Evolutionary conservation across 2,888 invertebrate genomes (phyloP).

Genomic region (Amiota communis): DNA sequence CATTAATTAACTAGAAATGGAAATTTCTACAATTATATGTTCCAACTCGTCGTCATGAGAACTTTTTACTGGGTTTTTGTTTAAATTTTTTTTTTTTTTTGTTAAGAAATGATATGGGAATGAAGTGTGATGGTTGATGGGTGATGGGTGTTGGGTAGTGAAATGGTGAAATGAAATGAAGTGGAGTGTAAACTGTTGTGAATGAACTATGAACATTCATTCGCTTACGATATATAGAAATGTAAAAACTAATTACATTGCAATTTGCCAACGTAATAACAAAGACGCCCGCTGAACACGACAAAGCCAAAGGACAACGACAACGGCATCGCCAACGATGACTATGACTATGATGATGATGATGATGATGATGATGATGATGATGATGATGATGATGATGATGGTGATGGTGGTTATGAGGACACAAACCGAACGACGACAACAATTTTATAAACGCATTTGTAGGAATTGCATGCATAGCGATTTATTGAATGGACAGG

Average conservation of each 20-base stretch:
- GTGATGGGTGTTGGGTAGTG: too few relatives aligned
- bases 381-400: slow-evolving; percentile 7
- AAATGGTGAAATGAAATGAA: background rate
- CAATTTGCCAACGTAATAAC: slow-evolving; percentile 56
- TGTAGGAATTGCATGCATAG: slow-evolving; percentile 61
- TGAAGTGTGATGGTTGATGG: too few relatives aligned
- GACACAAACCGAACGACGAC: background rate
- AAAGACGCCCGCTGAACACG: slow-evolving; percentile 20
- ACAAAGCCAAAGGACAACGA: background rate
- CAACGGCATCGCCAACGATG: background rate
- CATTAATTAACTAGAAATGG: slow-evolving; percentile 65
- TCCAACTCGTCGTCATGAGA: slow-evolving; percentile 32
- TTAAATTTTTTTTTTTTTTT: too few relatives aligned
- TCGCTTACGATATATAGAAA: slow-evolving; percentile 50
- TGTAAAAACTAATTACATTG: slow-evolving; percentile 68
- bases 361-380: too few relatives aligned
- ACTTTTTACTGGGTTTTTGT: too few relatives aligned
- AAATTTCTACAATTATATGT: slow-evolving; percentile 65
- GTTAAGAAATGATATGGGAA: slow-evolving; percentile 20
- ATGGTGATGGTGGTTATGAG: slow-evolving; percentile 13
- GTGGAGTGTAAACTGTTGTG: background rate
- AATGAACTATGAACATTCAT: too few relatives aligned
- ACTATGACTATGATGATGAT: too few relatives aligned
- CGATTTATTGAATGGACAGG: slow-evolving; percentile 49
- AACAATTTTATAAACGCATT: too few relatives aligned